Conservation (phyloP, 2,113 vertebrate genomes). For the Anser brachyrhynchus region DNA sequence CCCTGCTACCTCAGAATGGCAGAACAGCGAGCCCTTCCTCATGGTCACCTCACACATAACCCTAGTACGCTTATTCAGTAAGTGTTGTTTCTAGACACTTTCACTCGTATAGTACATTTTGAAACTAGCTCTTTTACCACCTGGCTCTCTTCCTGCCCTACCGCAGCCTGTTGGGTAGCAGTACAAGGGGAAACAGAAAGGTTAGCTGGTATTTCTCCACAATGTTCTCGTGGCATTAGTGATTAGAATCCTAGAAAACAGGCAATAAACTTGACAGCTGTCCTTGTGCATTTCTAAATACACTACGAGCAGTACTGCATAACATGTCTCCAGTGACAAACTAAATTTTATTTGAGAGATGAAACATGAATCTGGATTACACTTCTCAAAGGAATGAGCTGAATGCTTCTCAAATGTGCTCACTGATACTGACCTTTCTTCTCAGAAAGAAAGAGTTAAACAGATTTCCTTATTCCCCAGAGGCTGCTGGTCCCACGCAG, state of each 20-base stretch:
- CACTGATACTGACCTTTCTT: conserved; percentile 15
- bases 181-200: neutral
- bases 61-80: neutral
- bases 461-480: conserved; percentile 57
- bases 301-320: neutral
- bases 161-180: neutral
- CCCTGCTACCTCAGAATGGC: neutral
- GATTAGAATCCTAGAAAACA: neutral
- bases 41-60: neutral
- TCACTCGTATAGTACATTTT: neutral
- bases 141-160: neutral
- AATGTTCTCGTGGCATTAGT: neutral
- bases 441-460: conserved; percentile 72
- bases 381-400: neutral
- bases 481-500: conserved; percentile 56
- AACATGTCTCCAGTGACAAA: neutral
- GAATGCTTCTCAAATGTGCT: neutral
- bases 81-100: neutral
- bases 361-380: conserved; percentile 1
- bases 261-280: neutral
- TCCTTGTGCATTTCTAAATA: neutral
- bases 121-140: neutral
- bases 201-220: neutral
- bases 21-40: neutral
- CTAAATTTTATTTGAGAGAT: neutral